Conservation (phyloP, 2,888 invertebrate genomes). For the Notodonta dromedarius region DNA sequence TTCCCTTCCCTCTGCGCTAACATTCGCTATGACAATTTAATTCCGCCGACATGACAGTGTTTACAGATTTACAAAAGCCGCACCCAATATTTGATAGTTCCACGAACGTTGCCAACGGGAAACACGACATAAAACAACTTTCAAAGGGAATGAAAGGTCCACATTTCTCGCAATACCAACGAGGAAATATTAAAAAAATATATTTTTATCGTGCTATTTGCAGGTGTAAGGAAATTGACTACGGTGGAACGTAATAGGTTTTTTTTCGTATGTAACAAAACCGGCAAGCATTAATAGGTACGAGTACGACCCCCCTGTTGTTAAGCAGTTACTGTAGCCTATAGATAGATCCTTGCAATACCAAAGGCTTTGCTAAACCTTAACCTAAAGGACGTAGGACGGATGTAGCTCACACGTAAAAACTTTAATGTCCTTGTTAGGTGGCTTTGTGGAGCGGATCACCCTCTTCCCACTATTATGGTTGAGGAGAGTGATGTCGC, state of each 20-base stretch:
- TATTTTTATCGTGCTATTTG: constrained; percentile 34
- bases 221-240: constrained; percentile 44
- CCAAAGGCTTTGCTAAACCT: no score
- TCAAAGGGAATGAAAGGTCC: constrained; percentile 38
- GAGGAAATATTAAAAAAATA: constrained; percentile 49
- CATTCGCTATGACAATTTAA: constrained; percentile 24
- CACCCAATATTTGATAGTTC: constrained; percentile 34
- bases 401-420: no score
- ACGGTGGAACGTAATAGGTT: constrained; percentile 2
- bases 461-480: no score
- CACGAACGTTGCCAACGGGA: constrained; percentile 29
- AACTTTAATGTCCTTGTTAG: no score
- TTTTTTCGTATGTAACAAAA: no score
- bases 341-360: no score
- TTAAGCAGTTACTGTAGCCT: no score
- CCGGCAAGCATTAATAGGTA: no score
- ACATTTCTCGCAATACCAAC: constrained; percentile 26
- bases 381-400: no score
- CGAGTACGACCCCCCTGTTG: no score
- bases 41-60: constrained; percentile 17
- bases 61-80: constrained; percentile 19
- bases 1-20: background rate
- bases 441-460: no score
- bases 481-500: no score
- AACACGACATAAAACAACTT: constrained; percentile 42